A percentile compares a stretch with the other conserved stretches of the same genome.
These are phyloP conservation scores for Trialeurodes vaporariorum DNA, from an alignment of 1,140 invertebrate species.

Conservation along the genomic window DNA sequence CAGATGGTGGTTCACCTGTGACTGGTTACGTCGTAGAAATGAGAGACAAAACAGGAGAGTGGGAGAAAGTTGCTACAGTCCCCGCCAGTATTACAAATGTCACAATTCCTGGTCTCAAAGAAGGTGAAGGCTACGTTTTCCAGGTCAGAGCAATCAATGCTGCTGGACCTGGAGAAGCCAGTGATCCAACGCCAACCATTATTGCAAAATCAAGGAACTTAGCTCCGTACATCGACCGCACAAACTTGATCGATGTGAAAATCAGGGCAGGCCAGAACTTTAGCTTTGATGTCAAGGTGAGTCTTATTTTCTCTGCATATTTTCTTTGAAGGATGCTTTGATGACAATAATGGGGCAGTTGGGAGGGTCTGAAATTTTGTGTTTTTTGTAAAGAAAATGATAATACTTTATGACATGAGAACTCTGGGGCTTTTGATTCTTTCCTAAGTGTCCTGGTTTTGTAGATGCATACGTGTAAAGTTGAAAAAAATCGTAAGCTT, in stretches of 20 bases:
- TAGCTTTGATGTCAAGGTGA: constrained; percentile 59
- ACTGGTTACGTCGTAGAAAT: constrained; percentile 81
- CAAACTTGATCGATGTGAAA: constrained; percentile 68
- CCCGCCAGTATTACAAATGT: constrained; percentile 68
- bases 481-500: no score
- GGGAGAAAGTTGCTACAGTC: constrained; percentile 80
- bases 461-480: no score
- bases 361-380: no score
- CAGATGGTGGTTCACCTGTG: constrained; percentile 77
- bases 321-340: no score
- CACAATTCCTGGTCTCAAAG: constrained; percentile 76
- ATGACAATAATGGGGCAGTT: no score
- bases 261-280: constrained; percentile 85
- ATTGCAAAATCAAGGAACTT: constrained; percentile 78
- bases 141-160: constrained; percentile 83
- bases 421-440: no score
- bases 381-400: no score
- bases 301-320: no score
- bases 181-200: constrained; percentile 74
- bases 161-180: constrained; percentile 85
- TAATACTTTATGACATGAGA: no score
- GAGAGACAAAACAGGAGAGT: constrained; percentile 83
- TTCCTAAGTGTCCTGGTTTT: no score
- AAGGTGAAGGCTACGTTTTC: constrained; percentile 84
- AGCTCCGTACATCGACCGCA: constrained; percentile 77